These are phyloP conservation scores for Chloropsis cyanopogon DNA, from an alignment of 2,113 vertebrate species.

Conservation along the genomic window DNA sequence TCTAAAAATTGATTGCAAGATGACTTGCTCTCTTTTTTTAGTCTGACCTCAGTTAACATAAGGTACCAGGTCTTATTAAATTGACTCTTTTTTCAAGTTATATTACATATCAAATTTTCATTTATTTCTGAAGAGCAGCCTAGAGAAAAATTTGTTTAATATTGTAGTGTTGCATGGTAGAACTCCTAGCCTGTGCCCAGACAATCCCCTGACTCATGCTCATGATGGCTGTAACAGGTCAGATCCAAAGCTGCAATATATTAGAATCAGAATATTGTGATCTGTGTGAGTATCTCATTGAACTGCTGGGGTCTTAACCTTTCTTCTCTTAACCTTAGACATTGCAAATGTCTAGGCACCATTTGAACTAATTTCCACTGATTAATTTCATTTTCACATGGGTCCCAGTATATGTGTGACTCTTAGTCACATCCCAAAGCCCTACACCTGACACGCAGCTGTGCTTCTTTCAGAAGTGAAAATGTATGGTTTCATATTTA, in stretches of 20 bases:
- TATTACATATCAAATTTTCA: neutral
- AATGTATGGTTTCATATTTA: neutral
- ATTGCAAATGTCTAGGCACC: neutral
- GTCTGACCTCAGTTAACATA: neutral
- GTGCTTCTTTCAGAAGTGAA: neutral
- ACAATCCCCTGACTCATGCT: neutral
- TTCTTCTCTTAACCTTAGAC: neutral
- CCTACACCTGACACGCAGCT: neutral
- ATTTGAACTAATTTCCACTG: neutral
- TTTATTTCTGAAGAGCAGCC: neutral
- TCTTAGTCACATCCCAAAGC: neutral
- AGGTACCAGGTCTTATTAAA: neutral
- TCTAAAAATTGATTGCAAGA: neutral
- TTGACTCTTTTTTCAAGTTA: neutral
- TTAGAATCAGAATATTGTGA: neutral
- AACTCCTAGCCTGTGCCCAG: neutral
- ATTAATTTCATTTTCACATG: neutral
- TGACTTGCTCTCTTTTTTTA: neutral
- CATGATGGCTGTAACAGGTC: neutral
- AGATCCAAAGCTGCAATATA: neutral
- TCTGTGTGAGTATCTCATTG: neutral
- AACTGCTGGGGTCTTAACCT: neutral
- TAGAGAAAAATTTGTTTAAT: neutral
- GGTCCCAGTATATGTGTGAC: neutral
- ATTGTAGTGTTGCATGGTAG: neutral